Evolutionary conservation across 1,140 invertebrate species (phyloP), one percentile per base, ranked within the genome.

Genomic region (Tetramorium alpestre): DNA sequence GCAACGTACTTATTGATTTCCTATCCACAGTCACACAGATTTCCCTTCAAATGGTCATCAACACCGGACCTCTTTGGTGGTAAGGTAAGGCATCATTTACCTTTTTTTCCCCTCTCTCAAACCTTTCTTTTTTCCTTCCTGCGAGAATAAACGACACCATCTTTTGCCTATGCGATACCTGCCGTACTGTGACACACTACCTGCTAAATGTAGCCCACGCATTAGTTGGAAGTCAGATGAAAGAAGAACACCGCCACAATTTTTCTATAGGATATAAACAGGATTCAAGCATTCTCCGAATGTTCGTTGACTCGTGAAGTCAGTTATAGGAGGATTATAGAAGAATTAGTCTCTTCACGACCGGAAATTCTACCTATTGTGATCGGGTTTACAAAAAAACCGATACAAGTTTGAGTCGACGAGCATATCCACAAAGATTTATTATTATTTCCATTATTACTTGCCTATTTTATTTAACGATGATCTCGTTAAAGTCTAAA

Each of bases 1-100:
- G 78, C 87, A 93, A 94, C 93, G 92, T 91, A 90, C 81, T 86
- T 93, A 92, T 94, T 89, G 92, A 93, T 93, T 93, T 91, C 84
- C 67, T 82, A 82, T 80, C 64, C 33, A 25, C 64, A 22, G 18
- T 13, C 28, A 33, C 49, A 60, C 41, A 41, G 54, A 84, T 84
- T 84, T 84, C 69, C 69, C 11, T 73, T 73, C 64, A 13, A 81
- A 84, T 18, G 51, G 25, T 72, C 22, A 28, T n/a, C 11, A 60
- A 25, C 2, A 22, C 16, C 41, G 75, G 22, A 13, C 22, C 41
- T 28, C 44, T 4, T 25, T 7, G 38, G 7, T 10, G n/a, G 6
- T 41, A 33, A 64, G 44, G 13, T 13, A 16, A n/a, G n/a, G 0
- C 10, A 80, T 44, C 33, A 62, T 51, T n/a, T n/a, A 67, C 7